These are phyloP conservation scores for Eristalis pertinax DNA, from an alignment of 2,888 invertebrate genomes.

Conservation along the genomic window DNA sequence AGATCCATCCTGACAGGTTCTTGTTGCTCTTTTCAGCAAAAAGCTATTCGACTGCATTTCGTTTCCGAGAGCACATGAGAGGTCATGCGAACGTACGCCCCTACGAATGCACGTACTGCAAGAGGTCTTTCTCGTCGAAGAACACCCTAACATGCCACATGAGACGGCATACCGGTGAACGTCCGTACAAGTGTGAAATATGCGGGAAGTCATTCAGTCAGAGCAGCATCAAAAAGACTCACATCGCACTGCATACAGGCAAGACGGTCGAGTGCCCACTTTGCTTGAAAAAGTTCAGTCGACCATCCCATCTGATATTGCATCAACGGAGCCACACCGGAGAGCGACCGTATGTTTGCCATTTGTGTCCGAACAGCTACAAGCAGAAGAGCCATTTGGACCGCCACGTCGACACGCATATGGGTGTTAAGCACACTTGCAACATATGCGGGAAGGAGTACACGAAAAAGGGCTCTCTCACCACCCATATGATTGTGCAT, in stretches of 20 bases:
- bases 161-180: constrained; percentile 73
- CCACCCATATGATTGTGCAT: constrained; percentile 72
- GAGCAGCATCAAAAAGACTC: constrained; percentile 73
- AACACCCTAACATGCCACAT: constrained; percentile 71
- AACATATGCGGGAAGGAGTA: constrained; percentile 73
- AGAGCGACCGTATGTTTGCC: constrained; percentile 74
- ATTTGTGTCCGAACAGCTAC: constrained; percentile 72
- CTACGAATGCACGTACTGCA: constrained; percentile 72
- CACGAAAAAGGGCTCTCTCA: constrained; percentile 73
- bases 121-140: constrained; percentile 68
- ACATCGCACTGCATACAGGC: constrained; percentile 74
- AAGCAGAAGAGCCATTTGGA: constrained; percentile 74
- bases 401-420: constrained; percentile 73
- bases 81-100: constrained; percentile 71
- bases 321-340: constrained; percentile 74
- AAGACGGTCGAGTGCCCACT: constrained; percentile 73
- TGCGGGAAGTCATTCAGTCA: constrained; percentile 74
- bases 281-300: constrained; percentile 74
- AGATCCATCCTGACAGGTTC: neutral
- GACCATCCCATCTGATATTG: constrained; percentile 73
- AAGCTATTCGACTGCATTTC: constrained; percentile 51
- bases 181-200: constrained; percentile 73
- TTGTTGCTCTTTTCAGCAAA: constrained; percentile 55
- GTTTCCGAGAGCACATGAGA: constrained; percentile 71
- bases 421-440: constrained; percentile 74